Conservation (phyloP, 1,140 invertebrate genomes). For the Magallana ariakensis region DNA sequence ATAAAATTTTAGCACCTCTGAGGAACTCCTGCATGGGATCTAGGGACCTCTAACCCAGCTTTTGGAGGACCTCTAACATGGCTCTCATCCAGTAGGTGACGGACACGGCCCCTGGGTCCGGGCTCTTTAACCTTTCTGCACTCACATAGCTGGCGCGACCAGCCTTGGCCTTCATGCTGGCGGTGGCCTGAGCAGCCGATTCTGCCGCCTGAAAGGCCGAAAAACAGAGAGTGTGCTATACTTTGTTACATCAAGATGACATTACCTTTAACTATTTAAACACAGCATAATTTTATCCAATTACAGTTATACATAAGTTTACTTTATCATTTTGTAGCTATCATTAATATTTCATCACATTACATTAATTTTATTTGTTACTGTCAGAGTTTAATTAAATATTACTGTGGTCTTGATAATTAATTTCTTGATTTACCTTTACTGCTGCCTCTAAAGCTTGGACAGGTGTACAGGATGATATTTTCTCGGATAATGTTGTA, state of each 20-base stretch:
- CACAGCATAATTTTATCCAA: too few species aligned
- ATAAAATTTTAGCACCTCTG: too few species aligned
- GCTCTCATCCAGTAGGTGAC: slow-evolving; percentile 84
- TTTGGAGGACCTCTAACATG: slow-evolving; percentile 67
- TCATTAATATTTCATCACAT: too few species aligned
- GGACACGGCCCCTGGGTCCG: slow-evolving; percentile 87
- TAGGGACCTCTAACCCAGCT: not conserved
- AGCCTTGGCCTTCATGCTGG: slow-evolving; percentile 82
- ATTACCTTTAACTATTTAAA: too few species aligned
- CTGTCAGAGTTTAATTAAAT: too few species aligned
- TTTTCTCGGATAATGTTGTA: slow-evolving; percentile 45
- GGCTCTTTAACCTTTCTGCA: slow-evolving; percentile 65
- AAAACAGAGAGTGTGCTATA: not conserved
- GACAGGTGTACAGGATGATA: slow-evolving; percentile 49
- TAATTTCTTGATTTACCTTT: slow-evolving; percentile 52
- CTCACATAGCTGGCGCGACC: slow-evolving; percentile 81
- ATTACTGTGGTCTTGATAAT: too few species aligned
- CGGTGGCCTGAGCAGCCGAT: slow-evolving; percentile 81
- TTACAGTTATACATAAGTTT: too few species aligned
- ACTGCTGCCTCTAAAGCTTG: slow-evolving; percentile 63
- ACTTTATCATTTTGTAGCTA: too few species aligned
- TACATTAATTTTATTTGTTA: too few species aligned
- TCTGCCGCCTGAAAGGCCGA: slow-evolving; percentile 73
- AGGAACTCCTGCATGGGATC: too few species aligned
- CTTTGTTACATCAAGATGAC: too few species aligned